Base-by-base conservation (phyloP, 2,113 vertebrate species). In the Phylloscopus trochiloides region DNA sequence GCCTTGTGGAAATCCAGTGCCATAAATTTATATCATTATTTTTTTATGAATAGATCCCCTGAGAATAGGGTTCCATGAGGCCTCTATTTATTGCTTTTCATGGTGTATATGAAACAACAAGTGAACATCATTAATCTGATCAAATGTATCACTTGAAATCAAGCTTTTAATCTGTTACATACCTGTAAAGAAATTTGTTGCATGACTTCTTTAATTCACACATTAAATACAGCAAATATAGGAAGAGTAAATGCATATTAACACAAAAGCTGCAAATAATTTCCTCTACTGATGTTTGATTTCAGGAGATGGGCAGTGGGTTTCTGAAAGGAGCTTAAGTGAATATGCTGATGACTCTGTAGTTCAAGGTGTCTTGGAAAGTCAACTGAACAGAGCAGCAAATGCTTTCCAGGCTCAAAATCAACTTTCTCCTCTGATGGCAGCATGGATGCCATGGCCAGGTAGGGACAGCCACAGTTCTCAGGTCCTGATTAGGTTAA, bases 251-350 rank as follows among this genome's bases (percentile, higher is more conserved):
- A 54, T 43, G 19, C 16, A 31, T 14, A 14, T 34, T 51, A 58
- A 34, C 22, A 58, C 17, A 66, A 62, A 61, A 26, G 7, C 17
- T 54, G 9, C 6, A 38, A 36, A 12, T 59, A 17, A 51, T 48
- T 84, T 88, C 31, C 28, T 75, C 12, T 71, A 3, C 12, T 40
- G 1, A 7, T 26, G 74, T 84, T 94, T 81, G 20, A 7, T 96
- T 96, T 70, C 72, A 98, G 98, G 92, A 87, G 67, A 36, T 52
- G 79, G 73, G n/a, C 78, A 90, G 13, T 98, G 98, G 98, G 79
- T 95, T 66, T 88, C 87, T 86, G 73, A 82, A 13, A 93, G 45
- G 29, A 98, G 98, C 22, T 32, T 97, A 21, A 90, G 91, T 74
- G 65, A 86, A 28, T 29, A 17, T 11, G 96, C 97, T 70, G 95